Evolutionary conservation across 2,888 invertebrate genomes (phyloP), one percentile per base, ranked within the genome.

Genomic region (Xestia c-nigrum): DNA sequence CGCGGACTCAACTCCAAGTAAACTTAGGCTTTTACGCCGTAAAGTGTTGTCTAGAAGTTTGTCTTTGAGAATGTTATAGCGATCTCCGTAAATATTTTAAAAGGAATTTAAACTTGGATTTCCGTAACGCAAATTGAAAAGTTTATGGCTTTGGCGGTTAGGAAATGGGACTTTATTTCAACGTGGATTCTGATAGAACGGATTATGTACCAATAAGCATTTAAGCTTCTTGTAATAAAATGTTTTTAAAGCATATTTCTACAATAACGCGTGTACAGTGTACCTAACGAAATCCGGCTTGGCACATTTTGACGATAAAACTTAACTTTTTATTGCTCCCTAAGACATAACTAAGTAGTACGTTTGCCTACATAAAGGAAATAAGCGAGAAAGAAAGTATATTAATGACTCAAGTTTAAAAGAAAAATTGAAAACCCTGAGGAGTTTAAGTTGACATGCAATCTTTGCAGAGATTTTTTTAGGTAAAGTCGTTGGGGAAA

Each of bases 21-120:
- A 89, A 89, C 89, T 87, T 81, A 72, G 68, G 77, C 84, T 76
- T 84, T 81, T 82, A 84, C 79, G 74, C 80, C 81, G 75, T 79
- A 72, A 84, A 87, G 79, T 86, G 85, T 88, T 86, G 83, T 85
- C 84, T 77, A 81, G 74, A 86, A 86, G 86, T 88, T 88, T 65
- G 79, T 71, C 80, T 81, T 88, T 84, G 82, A 66, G 80, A 82
- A 85, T 79, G 78, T 82, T 87, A 76, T 70, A 83, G 83, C 78
- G 64, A 74, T 78, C 67, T 65, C 71, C 66, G 69, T 80, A 83
- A 86, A 86, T 83, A 86, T 88, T 85, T 71, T 46, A 76, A 69
- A 76, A 72, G 85, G 65, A 72, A 85, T 85, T 87, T 74, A 86
- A 84, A 84, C 84, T 83, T 78, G 55, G 70, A 67, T 83, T 86